phyloP scores from a whole-genome alignment of 2,797 vertebrate genomes.

The Siniperca obscura region DNA sequence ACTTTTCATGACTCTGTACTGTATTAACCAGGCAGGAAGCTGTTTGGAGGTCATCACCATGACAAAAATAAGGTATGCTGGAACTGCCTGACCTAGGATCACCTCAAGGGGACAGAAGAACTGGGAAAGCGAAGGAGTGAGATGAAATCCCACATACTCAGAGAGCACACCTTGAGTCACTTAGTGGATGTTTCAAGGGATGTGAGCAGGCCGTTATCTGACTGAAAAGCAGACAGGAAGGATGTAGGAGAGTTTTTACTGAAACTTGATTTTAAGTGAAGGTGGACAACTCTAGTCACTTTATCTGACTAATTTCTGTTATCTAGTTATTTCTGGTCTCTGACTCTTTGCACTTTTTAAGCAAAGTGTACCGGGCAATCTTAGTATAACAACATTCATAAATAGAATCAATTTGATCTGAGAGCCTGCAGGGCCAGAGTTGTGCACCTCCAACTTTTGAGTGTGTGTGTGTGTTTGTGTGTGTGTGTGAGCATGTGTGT shows the following conservation, averaged over 20 bases:
- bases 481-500: conserved; percentile 16
- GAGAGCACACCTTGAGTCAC: conserved; percentile 53
- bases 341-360: conserved; percentile 32
- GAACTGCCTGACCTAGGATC: conserved; percentile 50
- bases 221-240: conserved; percentile 58
- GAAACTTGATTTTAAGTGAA: conserved; percentile 41
- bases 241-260: conserved; percentile 42
- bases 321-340: conserved; percentile 9
- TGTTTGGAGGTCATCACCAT: conserved; percentile 52
- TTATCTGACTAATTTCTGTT: conserved; percentile 11
- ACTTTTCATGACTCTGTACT: conserved; percentile 58
- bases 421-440: conserved; percentile 58
- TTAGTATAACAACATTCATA: conserved; percentile 48
- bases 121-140: conserved; percentile 29
- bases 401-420: conserved; percentile 52
- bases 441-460: conserved; percentile 65
- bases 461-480: conserved; percentile 29
- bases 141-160: conserved; percentile 39
- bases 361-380: conserved; percentile 40
- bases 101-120: conserved; percentile 42
- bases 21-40: conserved; percentile 59
- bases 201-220: conserved; percentile 60
- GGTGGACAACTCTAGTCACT: conserved; percentile 66
- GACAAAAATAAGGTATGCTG: conserved; percentile 59
- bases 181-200: conserved; percentile 47